Evolutionary conservation across 2,113 vertebrate genomes (phyloP), one percentile per base, ranked within the genome.

Genomic region (Benitochromis conjunctus): DNA sequence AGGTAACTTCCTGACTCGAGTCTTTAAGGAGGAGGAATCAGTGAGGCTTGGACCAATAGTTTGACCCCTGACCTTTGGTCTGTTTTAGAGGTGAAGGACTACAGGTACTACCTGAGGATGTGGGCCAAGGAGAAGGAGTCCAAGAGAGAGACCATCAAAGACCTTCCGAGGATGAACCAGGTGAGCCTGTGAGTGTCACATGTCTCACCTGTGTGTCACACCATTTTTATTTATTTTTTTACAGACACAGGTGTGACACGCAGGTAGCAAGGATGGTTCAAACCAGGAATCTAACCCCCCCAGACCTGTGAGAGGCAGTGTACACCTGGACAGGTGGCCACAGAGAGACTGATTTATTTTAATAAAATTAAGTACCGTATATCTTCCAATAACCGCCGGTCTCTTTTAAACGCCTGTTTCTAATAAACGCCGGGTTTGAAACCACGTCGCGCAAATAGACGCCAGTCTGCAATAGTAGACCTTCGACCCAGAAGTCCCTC

Each of bases 131-230:
- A 99, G 90, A 98, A 97, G 81, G 97, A 99, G 82, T 95, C 95
- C 46, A 98, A 96, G 90, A 97, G 96, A 64, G 98, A 99, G 93
- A 98, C 97, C 0, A 98, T 99, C 90, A 99, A 99, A 95, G 98
- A 99, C 89, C 96, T 99, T 8, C 98, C 98, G 11, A 98, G 97
- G 93, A 99, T 99, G 97, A 99, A 98, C 94, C 99, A 99, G 98
- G 99, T 99, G 18, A 62, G 60, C 8, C 13, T 18, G 5, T 5
- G 9, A 76, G 66, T 74, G 66, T 48, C 41, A 69, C 43, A 46
- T 13, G 12, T 5, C 41, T 11, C 41, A 43, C 41, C 11, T 38
- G 36, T 38, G 36, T 38, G 36, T 38, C 36, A 38, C 36, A 38
- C 7, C 7, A n/a, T n/a, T n/a, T n/a, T n/a, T n/a, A n/a, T n/a